These are phyloP conservation scores for Microcebus lehilahytsara DNA, from an alignment of 2,113 vertebrate genomes.

Conservation along the genomic window DNA sequence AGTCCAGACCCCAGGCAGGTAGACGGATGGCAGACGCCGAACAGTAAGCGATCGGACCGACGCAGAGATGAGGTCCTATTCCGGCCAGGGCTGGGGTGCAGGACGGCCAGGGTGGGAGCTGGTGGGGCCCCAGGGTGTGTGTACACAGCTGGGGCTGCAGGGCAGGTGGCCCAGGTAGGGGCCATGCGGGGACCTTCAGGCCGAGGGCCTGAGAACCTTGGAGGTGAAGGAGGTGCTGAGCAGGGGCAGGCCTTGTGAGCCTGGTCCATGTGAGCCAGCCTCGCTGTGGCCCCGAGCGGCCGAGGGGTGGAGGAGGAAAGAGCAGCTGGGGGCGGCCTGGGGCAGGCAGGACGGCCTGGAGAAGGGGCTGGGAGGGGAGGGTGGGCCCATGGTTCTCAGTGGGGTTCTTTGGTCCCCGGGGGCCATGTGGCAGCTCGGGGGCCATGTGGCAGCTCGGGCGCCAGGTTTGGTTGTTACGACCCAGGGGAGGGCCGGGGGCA, in stretches of 20 bases:
- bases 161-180: not conserved
- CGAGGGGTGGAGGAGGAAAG: not conserved
- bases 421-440: not conserved
- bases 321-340: not conserved
- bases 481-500: no score
- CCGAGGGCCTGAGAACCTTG: not conserved
- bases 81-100: no score
- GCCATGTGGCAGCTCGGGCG: not conserved
- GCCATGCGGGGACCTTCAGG: not conserved
- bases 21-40: no score
- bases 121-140: fast-evolving
- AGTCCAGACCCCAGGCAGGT: no score
- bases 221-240: not conserved
- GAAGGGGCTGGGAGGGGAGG: no score
- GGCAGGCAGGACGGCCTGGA: not conserved
- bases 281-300: not conserved
- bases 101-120: not conserved
- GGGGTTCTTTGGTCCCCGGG: not conserved
- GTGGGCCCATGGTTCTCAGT: not conserved
- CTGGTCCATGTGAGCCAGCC: fast-evolving
- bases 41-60: fast-evolving
- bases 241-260: not conserved
- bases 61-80: no score
- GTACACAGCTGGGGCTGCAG: not conserved
- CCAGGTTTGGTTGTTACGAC: no score